Percentiles rank a stretch among this genome's conserved stretches.
phyloP scores from a whole-genome alignment of 2,113 vertebrate species.

The Tursiops truncatus region DNA sequence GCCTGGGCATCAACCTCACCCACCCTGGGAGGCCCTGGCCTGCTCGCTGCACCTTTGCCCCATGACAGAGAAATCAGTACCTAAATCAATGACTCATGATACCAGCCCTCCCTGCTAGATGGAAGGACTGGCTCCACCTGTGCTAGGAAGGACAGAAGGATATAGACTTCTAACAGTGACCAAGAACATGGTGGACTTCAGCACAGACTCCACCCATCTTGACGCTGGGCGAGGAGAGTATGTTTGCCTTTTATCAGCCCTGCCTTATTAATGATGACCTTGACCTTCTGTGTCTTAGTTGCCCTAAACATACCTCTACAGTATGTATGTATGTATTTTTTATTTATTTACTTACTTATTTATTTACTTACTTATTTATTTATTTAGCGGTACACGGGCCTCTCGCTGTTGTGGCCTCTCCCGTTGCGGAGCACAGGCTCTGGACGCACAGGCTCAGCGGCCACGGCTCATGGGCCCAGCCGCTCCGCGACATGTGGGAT shows the following conservation, averaged over 20 bases:
- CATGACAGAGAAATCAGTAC: not conserved
- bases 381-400: too few species aligned
- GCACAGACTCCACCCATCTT: not conserved
- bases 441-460: too few species aligned
- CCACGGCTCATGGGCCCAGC: too few species aligned
- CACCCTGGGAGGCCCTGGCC: not conserved
- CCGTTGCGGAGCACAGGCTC: too few species aligned
- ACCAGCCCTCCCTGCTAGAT: not conserved
- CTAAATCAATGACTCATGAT: not conserved
- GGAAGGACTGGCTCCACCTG: not conserved
- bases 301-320: not conserved
- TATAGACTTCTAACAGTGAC: fast-evolving
- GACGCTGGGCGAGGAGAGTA: not conserved
- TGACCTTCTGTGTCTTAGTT: not conserved
- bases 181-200: not conserved
- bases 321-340: not conserved
- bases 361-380: too few species aligned
- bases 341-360: not conserved
- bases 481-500: too few species aligned
- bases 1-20: not conserved
- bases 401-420: too few species aligned
- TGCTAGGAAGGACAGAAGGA: not conserved
- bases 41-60: not conserved
- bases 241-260: not conserved
- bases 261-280: not conserved